A percentile compares a stretch with the other conserved stretches of the same genome.
phyloP scores from a whole-genome alignment of 2,888 invertebrate genomes.

The Subacronicta megacephala region DNA sequence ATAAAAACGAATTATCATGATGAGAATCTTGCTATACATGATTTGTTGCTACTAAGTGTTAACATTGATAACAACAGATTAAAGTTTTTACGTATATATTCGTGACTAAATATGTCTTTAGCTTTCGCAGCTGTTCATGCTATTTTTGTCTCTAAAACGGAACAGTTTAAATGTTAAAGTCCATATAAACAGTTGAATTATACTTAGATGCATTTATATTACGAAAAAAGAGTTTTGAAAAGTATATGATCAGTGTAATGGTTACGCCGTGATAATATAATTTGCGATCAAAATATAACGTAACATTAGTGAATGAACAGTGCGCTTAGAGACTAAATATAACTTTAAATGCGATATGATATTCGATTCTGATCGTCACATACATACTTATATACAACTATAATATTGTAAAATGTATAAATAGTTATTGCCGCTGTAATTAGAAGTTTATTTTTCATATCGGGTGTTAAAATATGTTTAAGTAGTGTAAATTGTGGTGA shows the following conservation, averaged over 20 bases:
- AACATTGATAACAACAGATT: constrained; percentile 23
- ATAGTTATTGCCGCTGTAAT: constrained; percentile 90
- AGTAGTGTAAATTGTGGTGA: constrained; percentile 87
- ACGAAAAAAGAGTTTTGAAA: constrained; percentile 64
- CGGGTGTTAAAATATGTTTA: constrained; percentile 88
- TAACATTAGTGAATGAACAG: constrained; percentile 74
- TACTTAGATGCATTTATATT: constrained; percentile 78
- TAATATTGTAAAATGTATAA: constrained; percentile 87
- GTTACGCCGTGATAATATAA: constrained; percentile 70
- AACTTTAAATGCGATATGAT: constrained; percentile 70
- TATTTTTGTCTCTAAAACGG: constrained; percentile 81
- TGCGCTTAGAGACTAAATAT: constrained; percentile 84
- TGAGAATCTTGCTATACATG: constrained; percentile 27
- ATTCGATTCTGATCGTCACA: constrained; percentile 64
- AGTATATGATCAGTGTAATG: constrained; percentile 69
- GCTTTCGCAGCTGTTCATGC: constrained; percentile 74
- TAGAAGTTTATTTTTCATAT: constrained; percentile 90
- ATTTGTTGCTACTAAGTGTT: constrained; percentile 29
- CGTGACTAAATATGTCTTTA: constrained; percentile 48
- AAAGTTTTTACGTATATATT: constrained; percentile 30
- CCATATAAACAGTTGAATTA: constrained; percentile 76
- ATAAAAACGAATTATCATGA: constrained; percentile 32
- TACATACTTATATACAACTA: constrained; percentile 79
- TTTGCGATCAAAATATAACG: constrained; percentile 75
- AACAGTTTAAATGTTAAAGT: constrained; percentile 77